A percentile compares a stretch with the other conserved stretches of the same genome.
These are phyloP conservation scores for Oscarella lobularis DNA, from an alignment of 37 sponge, comb jelly and placozoan genomes.

Conservation along the genomic window DNA sequence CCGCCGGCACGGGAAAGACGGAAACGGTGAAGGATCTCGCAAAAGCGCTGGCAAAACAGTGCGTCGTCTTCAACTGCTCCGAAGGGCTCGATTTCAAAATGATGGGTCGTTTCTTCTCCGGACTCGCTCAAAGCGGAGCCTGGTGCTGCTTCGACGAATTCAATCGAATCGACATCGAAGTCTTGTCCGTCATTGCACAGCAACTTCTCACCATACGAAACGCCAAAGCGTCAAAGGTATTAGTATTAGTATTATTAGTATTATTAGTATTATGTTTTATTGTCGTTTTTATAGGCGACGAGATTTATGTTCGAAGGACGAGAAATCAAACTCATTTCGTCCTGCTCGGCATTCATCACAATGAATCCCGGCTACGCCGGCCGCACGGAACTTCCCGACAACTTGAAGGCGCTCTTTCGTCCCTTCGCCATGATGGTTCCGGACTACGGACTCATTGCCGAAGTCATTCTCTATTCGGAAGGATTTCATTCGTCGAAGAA, in stretches of 20 bases:
- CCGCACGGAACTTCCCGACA: constrained; percentile 94
- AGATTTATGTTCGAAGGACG: constrained; percentile 94
- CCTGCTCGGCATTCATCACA: constrained; percentile 94
- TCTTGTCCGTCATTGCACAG: constrained; percentile 97
- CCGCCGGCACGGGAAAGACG: constrained; percentile 98
- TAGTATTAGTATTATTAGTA: not conserved
- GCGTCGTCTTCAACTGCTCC: constrained; percentile 99
- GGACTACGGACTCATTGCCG: constrained; percentile 96
- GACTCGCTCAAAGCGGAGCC: constrained; percentile 95
- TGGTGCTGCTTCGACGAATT: constrained; percentile 99
- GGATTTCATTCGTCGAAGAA: constrained; percentile 93
- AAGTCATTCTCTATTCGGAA: constrained; percentile 97
- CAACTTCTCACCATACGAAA: constrained; percentile 93
- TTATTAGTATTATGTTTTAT: not conserved
- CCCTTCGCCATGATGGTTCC: constrained; percentile 99
- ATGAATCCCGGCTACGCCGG: constrained; percentile 99
- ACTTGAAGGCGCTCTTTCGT: constrained; percentile 94
- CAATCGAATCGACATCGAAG: constrained; percentile 97
- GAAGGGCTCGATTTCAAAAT: constrained; percentile 95
- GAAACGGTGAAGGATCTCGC: constrained; percentile 94
- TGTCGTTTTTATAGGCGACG: constrained; percentile 24
- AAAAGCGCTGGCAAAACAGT: constrained; percentile 94
- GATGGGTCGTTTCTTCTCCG: constrained; percentile 99
- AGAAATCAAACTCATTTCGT: constrained; percentile 82
- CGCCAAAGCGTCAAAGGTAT: constrained; percentile 70